Evolutionary conservation across 2,888 invertebrate species (phyloP), one percentile per base, ranked within the genome.

Genomic region (Galerucella pusilla): DNA sequence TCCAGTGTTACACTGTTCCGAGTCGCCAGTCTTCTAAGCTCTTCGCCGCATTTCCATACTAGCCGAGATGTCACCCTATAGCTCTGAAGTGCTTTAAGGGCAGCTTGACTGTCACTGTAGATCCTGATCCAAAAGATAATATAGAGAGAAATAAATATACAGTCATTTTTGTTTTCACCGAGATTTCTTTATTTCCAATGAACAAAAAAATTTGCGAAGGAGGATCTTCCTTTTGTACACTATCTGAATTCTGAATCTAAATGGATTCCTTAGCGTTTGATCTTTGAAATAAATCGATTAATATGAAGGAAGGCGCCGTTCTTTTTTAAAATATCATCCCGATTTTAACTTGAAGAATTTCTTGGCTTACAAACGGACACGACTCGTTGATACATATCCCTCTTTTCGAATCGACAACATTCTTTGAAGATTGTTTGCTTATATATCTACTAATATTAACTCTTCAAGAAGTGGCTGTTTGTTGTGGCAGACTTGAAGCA

Each of bases 361-460:
- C 28, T 20, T 60, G 12, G 28, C 20, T 42, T 28, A 16, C n/a
- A 46, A 49, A 46, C 52, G 25, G 46, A 66, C 52, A 66, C 52
- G 20, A 42, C 20, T 20, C 63, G 59, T 71, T 64, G 54, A 71
- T 54, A 64, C 57, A 66, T 59, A 65, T 57, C 57, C 68, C 67
- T 61, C 49, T n/a, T 59, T 60, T 57, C 57, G 28, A 35, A 69
- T 70, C 46, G 60, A 64, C 73, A 73, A 75, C 75, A 75, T 73
- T 61, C 73, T 75, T 75, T 75, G 73, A 75, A 65, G 75, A 75
- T 20, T 73, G 75, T 75, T 75, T 75, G 64, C 69, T 52, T 65
- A 61, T 49, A 65, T 69, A 61, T 67, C 45, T 73, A 57, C 75
- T 75, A 75, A 75, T 75, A 75, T 75, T 75, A 75, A 75, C 75